Conservation (phyloP, 1,140 invertebrate genomes). For the Gonioctena quinquepunctata region DNA sequence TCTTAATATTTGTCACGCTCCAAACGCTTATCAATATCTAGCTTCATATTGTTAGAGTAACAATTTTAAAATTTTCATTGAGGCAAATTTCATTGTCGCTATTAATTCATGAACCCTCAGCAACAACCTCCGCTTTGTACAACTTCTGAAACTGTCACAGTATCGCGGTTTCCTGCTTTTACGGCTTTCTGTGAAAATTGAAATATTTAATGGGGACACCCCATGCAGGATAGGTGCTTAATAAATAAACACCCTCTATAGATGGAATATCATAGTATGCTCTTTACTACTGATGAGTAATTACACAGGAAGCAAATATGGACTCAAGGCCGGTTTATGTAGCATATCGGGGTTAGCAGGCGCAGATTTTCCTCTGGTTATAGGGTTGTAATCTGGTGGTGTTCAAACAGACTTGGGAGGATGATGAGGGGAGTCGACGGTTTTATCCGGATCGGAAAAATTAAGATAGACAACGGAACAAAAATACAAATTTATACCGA, state of each 20-base stretch:
- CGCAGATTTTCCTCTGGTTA: neutral
- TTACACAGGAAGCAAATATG: constrained; percentile 5
- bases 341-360: neutral
- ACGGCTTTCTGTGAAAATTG: constrained; percentile 1
- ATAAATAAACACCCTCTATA: constrained; percentile 2
- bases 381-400: neutral
- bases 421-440: neutral
- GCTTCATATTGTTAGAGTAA: too few relatives aligned
- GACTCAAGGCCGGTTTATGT: neutral
- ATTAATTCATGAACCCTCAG: too few relatives aligned
- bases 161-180: neutral
- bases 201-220: constrained; percentile 2
- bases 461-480: too few relatives aligned
- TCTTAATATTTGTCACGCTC: too few relatives aligned
- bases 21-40: too few relatives aligned
- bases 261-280: neutral
- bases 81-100: too few relatives aligned
- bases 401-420: neutral
- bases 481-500: too few relatives aligned
- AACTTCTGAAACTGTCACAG: too few relatives aligned
- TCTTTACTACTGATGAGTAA: neutral
- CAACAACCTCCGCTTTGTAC: too few relatives aligned
- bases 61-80: too few relatives aligned
- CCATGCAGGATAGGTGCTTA: neutral
- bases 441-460: too few relatives aligned